Percentiles rank a stretch among this genome's conserved stretches.
Conservation (phyloP, 2,888 invertebrate genomes). For the Sarcophaga variegata region DNA sequence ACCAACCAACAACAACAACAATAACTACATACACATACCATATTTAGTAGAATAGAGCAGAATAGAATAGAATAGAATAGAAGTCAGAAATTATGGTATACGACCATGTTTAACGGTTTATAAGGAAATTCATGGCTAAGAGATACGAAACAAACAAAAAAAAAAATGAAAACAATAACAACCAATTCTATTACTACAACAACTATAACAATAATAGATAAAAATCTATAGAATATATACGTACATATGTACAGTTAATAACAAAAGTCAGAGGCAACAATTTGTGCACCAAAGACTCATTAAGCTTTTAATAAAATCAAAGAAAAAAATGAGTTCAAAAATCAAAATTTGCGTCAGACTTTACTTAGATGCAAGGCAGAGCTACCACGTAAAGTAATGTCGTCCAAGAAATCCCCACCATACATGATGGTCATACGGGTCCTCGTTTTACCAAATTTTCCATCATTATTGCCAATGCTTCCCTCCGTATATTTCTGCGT, state of each 20-base stretch:
- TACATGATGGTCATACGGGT: too few relatives aligned
- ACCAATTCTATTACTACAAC: background rate
- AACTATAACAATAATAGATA: slow-evolving; percentile 31
- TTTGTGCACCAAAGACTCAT: background rate
- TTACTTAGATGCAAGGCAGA: too few relatives aligned
- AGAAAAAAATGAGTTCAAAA: background rate
- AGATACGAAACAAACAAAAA: background rate
- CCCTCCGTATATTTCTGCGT: too few relatives aligned
- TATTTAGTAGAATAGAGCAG: slow-evolving; percentile 33
- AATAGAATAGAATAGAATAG: background rate
- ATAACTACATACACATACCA: slow-evolving; percentile 30
- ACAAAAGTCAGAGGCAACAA: background rate
- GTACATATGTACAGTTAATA: background rate
- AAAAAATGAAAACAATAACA: background rate
- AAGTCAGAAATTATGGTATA: slow-evolving; percentile 40
- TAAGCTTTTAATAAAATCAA: background rate
- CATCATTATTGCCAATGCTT: too few relatives aligned
- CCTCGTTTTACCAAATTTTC: too few relatives aligned
- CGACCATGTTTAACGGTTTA: slow-evolving; percentile 64
- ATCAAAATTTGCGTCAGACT: background rate
- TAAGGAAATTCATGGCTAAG: slow-evolving; percentile 59
- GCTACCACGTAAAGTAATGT: too few relatives aligned
- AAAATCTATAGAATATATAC: background rate
- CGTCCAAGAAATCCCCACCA: too few relatives aligned
- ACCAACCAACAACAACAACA: slow-evolving; percentile 37